Evolutionary conservation across 2,888 invertebrate genomes (phyloP).

Genomic region (Metopia argyrocephala): DNA sequence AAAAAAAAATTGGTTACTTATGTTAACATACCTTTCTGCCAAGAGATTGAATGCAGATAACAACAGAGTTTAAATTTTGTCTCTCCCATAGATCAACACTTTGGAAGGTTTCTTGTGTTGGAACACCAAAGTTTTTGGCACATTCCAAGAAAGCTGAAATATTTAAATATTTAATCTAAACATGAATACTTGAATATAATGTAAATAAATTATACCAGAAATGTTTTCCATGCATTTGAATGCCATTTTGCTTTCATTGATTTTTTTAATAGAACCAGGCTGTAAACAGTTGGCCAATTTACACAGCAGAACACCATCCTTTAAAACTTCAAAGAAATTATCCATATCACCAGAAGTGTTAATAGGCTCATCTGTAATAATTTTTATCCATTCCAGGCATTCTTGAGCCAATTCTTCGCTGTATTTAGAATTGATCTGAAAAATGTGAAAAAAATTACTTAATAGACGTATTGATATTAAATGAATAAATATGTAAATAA

Average conservation of each 20-base stretch:
- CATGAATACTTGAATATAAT: background rate
- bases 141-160: slow-evolving; percentile 87
- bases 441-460: background rate
- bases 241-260: slow-evolving; percentile 93
- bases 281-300: slow-evolving; percentile 92
- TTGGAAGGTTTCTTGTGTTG: slow-evolving; percentile 96
- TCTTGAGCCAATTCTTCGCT: slow-evolving; percentile 96
- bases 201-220: slow-evolving; percentile 79
- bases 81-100: slow-evolving; percentile 98
- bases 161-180: slow-evolving; percentile 13
- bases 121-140: slow-evolving; percentile 92
- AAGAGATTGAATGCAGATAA: slow-evolving; percentile 95
- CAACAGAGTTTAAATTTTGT: slow-evolving; percentile 96
- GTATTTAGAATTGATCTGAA: slow-evolving; percentile 98
- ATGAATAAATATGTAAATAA: slow-evolving; percentile 2
- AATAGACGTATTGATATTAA: background rate
- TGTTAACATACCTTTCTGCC: slow-evolving; percentile 89
- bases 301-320: slow-evolving; percentile 94
- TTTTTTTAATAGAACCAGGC: slow-evolving; percentile 92
- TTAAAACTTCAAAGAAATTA: slow-evolving; percentile 93
- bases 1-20: slow-evolving; percentile 4
- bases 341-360: slow-evolving; percentile 94
- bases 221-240: slow-evolving; percentile 99
- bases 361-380: slow-evolving; percentile 90
- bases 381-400: slow-evolving; percentile 94